Evolutionary conservation across 2,797 vertebrate genomes (phyloP).

Genomic region (Botia kubotai): DNA sequence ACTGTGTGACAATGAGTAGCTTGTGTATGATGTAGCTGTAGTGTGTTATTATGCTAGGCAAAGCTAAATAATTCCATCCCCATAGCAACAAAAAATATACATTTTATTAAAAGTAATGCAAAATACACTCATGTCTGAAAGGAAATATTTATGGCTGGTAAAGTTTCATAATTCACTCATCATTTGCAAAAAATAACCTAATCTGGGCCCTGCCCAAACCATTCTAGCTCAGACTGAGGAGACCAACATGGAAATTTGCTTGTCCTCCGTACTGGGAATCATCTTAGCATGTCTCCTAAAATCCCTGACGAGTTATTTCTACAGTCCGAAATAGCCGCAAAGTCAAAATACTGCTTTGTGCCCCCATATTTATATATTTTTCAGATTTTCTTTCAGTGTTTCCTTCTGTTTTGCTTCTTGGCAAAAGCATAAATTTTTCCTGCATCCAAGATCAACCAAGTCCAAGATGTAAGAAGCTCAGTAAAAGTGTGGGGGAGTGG

Average conservation of each 20-base stretch:
- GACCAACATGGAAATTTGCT: neutral
- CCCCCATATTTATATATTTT: neutral
- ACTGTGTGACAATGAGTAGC: neutral
- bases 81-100: neutral
- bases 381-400: neutral
- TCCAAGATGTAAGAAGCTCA: constrained; percentile 15
- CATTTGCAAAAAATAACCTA: neutral
- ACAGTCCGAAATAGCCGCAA: neutral
- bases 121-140: neutral
- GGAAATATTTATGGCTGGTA: too few species aligned
- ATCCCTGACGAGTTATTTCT: neutral
- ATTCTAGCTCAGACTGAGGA: neutral
- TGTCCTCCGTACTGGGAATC: neutral
- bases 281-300: neutral
- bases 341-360: constrained; percentile 14
- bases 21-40: neutral
- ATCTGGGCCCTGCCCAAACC: neutral
- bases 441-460: neutral
- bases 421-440: constrained; percentile 1
- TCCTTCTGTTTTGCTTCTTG: neutral
- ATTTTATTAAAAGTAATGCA: too few species aligned
- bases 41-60: neutral
- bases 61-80: too few species aligned
- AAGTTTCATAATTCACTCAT: too few species aligned
- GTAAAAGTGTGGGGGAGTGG: constrained; percentile 2